A percentile compares a stretch with the other conserved stretches of the same genome.
Evolutionary conservation across 2,113 vertebrate genomes (phyloP).

Genomic region (Semnornis frantzii): DNA sequence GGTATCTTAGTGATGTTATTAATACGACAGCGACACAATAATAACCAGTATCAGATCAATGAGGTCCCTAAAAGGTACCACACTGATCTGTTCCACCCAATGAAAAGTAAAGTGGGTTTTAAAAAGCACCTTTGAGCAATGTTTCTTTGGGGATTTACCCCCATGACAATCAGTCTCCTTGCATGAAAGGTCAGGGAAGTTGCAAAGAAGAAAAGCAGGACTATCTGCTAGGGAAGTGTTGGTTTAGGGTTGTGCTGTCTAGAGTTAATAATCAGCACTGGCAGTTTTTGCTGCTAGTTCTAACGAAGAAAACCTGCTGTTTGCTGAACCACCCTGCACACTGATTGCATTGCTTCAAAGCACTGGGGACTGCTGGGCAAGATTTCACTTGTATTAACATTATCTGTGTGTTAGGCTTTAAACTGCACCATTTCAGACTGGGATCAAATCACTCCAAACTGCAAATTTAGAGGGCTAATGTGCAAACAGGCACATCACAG

Average conservation of each 20-base stretch:
- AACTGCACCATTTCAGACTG: not conserved
- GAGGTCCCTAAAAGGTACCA: not conserved
- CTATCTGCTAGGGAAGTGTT: accelerated
- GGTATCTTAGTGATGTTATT: not conserved
- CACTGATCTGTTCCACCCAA: not conserved
- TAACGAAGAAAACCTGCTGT: not conserved
- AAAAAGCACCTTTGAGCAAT: not conserved
- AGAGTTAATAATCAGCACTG: not conserved
- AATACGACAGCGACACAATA: not conserved
- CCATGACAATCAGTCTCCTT: not conserved
- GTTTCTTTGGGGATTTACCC: not conserved
- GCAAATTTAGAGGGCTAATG: not conserved
- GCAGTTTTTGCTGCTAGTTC: not conserved
- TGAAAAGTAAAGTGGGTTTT: not conserved
- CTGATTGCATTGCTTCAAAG: not conserved
- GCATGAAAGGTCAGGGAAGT: not conserved
- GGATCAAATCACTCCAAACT: not conserved
- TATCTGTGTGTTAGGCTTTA: not conserved
- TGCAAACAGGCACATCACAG: not conserved
- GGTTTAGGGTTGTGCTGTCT: not conserved
- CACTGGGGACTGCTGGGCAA: not conserved
- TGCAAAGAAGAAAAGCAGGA: not conserved
- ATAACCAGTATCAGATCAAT: not conserved
- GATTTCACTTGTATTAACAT: not conserved
- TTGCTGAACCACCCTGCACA: not conserved